phyloP scores from a whole-genome alignment of 2,113 vertebrate species.

The Mormoops blainvillei region DNA sequence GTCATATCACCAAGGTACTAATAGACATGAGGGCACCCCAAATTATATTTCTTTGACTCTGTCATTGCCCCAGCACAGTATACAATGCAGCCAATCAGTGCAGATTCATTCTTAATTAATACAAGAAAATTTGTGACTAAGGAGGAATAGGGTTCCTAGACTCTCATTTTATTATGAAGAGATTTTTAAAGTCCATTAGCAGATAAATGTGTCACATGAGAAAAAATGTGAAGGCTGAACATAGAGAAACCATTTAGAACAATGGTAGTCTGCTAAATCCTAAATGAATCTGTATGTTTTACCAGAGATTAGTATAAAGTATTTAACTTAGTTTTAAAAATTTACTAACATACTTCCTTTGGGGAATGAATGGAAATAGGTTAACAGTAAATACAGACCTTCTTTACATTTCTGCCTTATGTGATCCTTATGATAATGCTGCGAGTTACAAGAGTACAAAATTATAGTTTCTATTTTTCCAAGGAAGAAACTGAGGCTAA shows the following conservation, averaged over 20 bases:
- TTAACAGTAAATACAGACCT: not conserved
- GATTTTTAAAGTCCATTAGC: not conserved
- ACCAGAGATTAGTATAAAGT: not conserved
- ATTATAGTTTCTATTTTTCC: conserved; percentile 26
- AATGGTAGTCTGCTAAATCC: conserved; percentile 24
- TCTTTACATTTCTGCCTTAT: not conserved
- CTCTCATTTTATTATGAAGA: conserved; percentile 34
- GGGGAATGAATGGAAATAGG: not conserved
- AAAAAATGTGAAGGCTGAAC: conserved; percentile 1
- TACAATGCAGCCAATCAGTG: not conserved
- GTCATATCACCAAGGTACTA: not conserved
- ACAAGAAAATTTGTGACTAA: not conserved
- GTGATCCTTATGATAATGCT: not conserved
- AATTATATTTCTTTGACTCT: not conserved
- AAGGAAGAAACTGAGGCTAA: not conserved
- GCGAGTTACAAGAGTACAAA: not conserved
- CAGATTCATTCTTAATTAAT: not conserved
- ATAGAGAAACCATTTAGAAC: not conserved
- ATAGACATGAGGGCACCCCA: not conserved
- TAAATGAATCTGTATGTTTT: conserved; percentile 4
- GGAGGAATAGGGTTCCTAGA: not conserved
- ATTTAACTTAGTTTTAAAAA: not conserved
- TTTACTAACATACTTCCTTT: not conserved
- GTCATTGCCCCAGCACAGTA: not conserved
- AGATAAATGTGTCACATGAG: not conserved